A percentile compares a stretch with the other conserved stretches of the same genome.
Conservation (phyloP, 2,113 vertebrate genomes). For the Bubalus kerabau region DNA sequence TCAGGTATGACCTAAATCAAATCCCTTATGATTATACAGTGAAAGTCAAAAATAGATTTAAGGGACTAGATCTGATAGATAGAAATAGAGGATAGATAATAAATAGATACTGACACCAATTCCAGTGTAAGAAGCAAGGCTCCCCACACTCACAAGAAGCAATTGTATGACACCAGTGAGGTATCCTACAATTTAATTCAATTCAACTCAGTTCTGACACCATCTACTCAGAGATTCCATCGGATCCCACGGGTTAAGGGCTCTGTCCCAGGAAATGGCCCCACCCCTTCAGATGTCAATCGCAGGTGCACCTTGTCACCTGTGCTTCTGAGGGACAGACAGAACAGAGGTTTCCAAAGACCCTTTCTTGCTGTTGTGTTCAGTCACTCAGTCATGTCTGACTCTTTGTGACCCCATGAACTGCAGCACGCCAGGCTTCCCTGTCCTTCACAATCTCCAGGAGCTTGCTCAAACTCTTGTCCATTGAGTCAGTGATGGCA, state of each 20-base stretch:
- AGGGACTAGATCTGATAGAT: too few relatives aligned
- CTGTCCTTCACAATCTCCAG: not conserved
- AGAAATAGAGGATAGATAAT: too few relatives aligned
- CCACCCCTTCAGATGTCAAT: not conserved
- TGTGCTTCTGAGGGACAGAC: not conserved
- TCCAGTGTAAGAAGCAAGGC: not conserved
- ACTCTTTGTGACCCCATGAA: not conserved
- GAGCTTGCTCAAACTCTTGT: not conserved
- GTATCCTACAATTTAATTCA: not conserved
- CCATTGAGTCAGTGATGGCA: not conserved
- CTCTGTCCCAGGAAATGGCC: not conserved
- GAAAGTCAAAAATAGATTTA: too few relatives aligned
- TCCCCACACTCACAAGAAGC: not conserved
- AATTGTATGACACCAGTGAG: not conserved
- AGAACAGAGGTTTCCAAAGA: not conserved
- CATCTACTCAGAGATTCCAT: not conserved
- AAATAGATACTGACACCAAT: not conserved
- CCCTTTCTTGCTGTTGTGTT: not conserved
- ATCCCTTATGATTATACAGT: too few relatives aligned
- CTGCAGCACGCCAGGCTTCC: not conserved
- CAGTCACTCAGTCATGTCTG: not conserved
- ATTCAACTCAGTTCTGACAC: not conserved
- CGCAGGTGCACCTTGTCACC: not conserved
- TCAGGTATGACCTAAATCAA: too few relatives aligned
- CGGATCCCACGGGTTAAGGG: not conserved